Evolutionary conservation across 2,113 vertebrate genomes (phyloP).

Genomic region (Heterotilapia buettikoferi): DNA sequence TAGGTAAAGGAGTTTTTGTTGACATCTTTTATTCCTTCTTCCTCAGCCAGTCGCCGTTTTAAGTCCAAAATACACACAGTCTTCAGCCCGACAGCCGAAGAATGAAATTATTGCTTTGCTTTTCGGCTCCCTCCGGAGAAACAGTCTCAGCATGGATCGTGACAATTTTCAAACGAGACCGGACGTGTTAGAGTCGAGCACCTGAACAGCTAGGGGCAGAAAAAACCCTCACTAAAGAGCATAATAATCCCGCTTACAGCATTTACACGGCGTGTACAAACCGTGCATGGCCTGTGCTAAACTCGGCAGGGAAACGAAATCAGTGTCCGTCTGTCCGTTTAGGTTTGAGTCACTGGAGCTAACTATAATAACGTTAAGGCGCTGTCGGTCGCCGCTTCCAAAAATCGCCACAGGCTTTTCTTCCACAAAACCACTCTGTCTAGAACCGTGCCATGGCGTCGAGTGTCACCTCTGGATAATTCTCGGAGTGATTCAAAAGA

Average conservation of each 20-base stretch:
- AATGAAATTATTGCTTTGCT: background rate
- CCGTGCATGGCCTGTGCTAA: background rate
- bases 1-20: slow-evolving; percentile 89
- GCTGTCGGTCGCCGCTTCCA: slow-evolving; percentile 42
- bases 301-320: background rate
- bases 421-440: background rate
- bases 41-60: background rate
- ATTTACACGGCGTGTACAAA: background rate
- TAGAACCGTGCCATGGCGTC: slow-evolving; percentile 12
- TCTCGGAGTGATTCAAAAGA: background rate
- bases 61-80: background rate
- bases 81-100: background rate
- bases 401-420: slow-evolving; percentile 8
- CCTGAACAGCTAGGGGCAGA: background rate
- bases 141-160: slow-evolving; percentile 53
- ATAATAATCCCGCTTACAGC: background rate
- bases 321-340: slow-evolving; percentile 26
- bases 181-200: slow-evolving; percentile 36
- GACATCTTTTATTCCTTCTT: slow-evolving; percentile 77
- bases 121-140: slow-evolving; percentile 27
- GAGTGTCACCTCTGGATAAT: background rate
- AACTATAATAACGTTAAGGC: slow-evolving; percentile 39
- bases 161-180: slow-evolving; percentile 37
- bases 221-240: background rate
- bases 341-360: slow-evolving; percentile 8